Conservation (phyloP, 2,888 invertebrate genomes). For the Imbricaverruca yamaguchii region DNA sequence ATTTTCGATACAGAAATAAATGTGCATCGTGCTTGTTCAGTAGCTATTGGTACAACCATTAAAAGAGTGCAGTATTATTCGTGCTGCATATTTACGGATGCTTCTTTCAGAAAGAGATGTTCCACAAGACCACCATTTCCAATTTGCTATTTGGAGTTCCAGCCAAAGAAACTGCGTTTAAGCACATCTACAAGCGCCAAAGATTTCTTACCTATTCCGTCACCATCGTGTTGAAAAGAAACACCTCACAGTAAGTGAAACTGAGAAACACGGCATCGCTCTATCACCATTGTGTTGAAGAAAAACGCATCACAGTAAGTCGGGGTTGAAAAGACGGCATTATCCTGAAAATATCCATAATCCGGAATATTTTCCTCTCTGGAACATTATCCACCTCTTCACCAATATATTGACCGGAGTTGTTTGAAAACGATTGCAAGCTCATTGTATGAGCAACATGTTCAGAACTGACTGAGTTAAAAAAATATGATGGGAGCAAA, state of each 20-base stretch:
- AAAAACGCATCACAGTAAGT: not conserved
- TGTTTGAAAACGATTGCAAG: too few species aligned
- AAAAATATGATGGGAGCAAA: too few species aligned
- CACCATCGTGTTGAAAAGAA: conserved; percentile 73
- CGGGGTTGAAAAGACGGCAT: not conserved
- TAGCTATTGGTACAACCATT: too few species aligned
- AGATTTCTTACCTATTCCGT: conserved; percentile 82
- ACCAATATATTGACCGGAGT: too few species aligned
- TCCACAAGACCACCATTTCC: conserved; percentile 59
- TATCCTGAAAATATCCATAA: not conserved
- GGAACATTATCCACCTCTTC: too few species aligned
- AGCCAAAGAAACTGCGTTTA: conserved; percentile 81
- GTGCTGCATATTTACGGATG: too few species aligned
- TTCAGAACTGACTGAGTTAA: too few species aligned
- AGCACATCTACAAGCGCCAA: conserved; percentile 73
- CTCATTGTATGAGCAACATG: too few species aligned
- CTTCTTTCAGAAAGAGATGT: not conserved
- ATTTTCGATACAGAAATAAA: too few species aligned
- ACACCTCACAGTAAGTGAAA: conserved; percentile 51
- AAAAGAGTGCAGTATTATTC: too few species aligned
- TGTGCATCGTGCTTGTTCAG: too few species aligned
- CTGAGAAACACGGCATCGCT: not conserved
- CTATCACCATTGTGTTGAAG: not conserved
- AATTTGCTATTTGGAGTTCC: conserved; percentile 91
- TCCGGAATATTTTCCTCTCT: too few species aligned